Conservation (phyloP, 2,888 invertebrate genomes). For the Ditula angustiorana region DNA sequence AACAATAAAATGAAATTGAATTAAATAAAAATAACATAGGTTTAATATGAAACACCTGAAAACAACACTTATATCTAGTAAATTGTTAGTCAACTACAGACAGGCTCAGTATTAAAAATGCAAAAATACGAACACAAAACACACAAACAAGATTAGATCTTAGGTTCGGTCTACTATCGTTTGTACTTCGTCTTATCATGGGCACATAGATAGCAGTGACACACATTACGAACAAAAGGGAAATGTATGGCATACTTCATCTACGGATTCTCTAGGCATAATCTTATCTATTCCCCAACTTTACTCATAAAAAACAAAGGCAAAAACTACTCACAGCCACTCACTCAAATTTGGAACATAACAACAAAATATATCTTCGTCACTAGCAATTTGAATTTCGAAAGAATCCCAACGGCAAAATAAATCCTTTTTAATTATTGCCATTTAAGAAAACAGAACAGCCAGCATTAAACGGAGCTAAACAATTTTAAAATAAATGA, state of each 20-base stretch:
- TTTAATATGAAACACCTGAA: no score
- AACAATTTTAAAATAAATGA: conserved; percentile 17
- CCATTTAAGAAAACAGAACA: conserved; percentile 21
- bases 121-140: conserved; percentile 18
- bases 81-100: conserved; percentile 27
- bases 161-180: conserved; percentile 4
- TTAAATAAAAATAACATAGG: not conserved
- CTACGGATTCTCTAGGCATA: not conserved
- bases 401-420: conserved; percentile 11
- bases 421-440: conserved; percentile 28
- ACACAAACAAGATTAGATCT: conserved; percentile 1
- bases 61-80: conserved; percentile 6
- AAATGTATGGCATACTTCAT: conserved; percentile 5
- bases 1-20: not conserved
- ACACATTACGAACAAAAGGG: conserved; percentile 1
- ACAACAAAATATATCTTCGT: not conserved
- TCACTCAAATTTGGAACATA: conserved; percentile 6
- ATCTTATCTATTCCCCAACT: conserved; percentile 5
- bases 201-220: conserved; percentile 3
- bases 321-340: not conserved
- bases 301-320: conserved; percentile 9
- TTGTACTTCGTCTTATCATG: conserved; percentile 10
- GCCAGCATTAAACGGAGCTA: conserved; percentile 12
- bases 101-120: conserved; percentile 28
- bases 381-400: conserved; percentile 1